Base-by-base conservation (phyloP, 2,888 invertebrate genomes). In the Heliconius erato region DNA sequence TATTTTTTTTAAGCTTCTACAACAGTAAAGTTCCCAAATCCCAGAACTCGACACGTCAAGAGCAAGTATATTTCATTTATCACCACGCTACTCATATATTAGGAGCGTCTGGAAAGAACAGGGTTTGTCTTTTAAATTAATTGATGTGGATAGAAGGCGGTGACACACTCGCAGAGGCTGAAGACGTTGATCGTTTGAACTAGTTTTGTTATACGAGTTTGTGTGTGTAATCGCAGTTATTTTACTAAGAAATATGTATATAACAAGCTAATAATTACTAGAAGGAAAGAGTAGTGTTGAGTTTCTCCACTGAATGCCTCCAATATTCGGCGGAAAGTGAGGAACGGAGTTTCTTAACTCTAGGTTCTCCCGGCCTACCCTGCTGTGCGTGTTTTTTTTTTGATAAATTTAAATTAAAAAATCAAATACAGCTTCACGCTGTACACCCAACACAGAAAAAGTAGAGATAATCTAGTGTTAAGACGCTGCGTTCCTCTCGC, bases 91-190 rank as follows among this genome's bases (percentile, higher is more conserved):
- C 79, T 76, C 84, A 91, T 91, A 92, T 91, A 94, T 90, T 94
- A 94, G 94, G 93, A 94, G 93, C 89, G 85, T 79, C 74, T 85
- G 85, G 84, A 84, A 84, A 84, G 84, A 85, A 94, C 94, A 93
- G 86, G 88, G 92, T 91, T 92, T 90, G 93, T 94, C 94, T 93
- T 92, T 94, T 92, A 93, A 94, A 94, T 94, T 94, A 94, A 94
- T 94, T 93, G 82, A 84, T 67, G 59, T 32, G 82, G 82, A 80
- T 80, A 69, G 85, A 67, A 76, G 79, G 78, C 78, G 44, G 67
- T 78, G 78, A 78, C 78, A 23, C n/a, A 63, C 63, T 63, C 63
- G 63, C 19, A 23, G 78, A 78, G 78, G 78, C 68, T 44, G 28
- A 32, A 67, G 63, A 76, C 76, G 59, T 76, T 76, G 26, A 40